Evolutionary conservation across 2,113 vertebrate species (phyloP).

Genomic region (Python bivittatus): DNA sequence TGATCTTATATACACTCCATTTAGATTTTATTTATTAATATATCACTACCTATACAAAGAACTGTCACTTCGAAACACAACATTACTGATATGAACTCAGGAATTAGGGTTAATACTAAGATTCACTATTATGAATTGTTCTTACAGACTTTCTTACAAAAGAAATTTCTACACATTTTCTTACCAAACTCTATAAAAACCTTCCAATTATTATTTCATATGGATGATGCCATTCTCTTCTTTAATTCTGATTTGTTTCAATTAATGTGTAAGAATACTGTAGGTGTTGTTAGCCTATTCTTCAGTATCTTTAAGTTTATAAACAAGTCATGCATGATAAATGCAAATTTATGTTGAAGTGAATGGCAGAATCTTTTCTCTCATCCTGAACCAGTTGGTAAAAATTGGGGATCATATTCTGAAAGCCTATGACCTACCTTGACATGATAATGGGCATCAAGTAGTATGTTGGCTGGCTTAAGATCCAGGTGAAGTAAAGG

Average conservation of each 20-base stretch:
- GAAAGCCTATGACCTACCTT: conserved; percentile 73
- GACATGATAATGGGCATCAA: conserved; percentile 95
- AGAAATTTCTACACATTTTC: neutral
- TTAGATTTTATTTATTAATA: neutral
- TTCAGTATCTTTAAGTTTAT: neutral
- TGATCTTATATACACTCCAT: too few species aligned
- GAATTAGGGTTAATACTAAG: neutral
- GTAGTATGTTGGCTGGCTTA: conserved; percentile 96
- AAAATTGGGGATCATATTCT: neutral
- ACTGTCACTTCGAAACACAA: neutral
- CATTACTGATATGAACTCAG: neutral
- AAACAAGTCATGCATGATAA: neutral
- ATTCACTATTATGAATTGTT: neutral
- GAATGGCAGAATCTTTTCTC: neutral
- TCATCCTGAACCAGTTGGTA: neutral
- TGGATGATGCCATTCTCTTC: neutral
- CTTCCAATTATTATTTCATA: neutral
- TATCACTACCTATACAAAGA: neutral
- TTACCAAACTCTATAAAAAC: neutral
- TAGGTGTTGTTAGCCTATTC: neutral
- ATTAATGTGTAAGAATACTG: neutral
- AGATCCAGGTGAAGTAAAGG: conserved; percentile 95
- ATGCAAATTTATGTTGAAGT: neutral
- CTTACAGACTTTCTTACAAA: neutral
- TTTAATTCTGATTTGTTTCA: neutral